Percentiles rank a stretch among this genome's conserved stretches.
Evolutionary conservation across 2,888 invertebrate species (phyloP).

Genomic region (Eilema sororculum): DNA sequence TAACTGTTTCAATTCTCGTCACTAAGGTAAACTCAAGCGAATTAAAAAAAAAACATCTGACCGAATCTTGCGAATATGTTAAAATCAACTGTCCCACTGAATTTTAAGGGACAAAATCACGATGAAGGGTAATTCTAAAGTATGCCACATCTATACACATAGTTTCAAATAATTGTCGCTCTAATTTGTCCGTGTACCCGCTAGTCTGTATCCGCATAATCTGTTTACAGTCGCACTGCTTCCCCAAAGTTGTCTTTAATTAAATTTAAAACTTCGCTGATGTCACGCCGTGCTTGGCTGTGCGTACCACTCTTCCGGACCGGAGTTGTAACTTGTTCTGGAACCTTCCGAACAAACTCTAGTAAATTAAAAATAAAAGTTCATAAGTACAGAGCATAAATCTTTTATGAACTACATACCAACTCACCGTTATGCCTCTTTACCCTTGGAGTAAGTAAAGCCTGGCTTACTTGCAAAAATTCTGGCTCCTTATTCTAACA

Average conservation of each 20-base stretch:
- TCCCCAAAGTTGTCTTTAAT: conserved; percentile 79
- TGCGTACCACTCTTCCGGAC: conserved; percentile 57
- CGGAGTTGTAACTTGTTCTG: conserved; percentile 45
- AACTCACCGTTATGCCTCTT: not conserved
- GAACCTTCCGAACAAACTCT: conserved; percentile 5
- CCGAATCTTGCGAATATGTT: not conserved
- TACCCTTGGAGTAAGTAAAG: too few relatives aligned
- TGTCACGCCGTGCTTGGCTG: conserved; percentile 64
- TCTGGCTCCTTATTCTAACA: too few relatives aligned
- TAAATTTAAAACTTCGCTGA: conserved; percentile 78
- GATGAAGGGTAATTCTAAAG: too few relatives aligned
- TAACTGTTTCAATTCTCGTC: too few relatives aligned
- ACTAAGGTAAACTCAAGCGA: too few relatives aligned
- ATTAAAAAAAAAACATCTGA: not conserved
- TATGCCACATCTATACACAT: too few relatives aligned
- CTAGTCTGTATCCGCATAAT: conserved; percentile 59
- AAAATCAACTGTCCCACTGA: too few relatives aligned
- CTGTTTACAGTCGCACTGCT: conserved; percentile 71
- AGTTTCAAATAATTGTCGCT: too few relatives aligned
- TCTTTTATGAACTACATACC: not conserved
- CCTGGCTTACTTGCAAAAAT: too few relatives aligned
- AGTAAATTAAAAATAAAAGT: conserved; percentile 7
- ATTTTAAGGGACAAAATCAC: too few relatives aligned
- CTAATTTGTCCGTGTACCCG: conserved; percentile 40
- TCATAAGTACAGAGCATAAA: not conserved